Base-by-base conservation (phyloP, 2,888 invertebrate species). In the Lacanobia wlatinum region DNA sequence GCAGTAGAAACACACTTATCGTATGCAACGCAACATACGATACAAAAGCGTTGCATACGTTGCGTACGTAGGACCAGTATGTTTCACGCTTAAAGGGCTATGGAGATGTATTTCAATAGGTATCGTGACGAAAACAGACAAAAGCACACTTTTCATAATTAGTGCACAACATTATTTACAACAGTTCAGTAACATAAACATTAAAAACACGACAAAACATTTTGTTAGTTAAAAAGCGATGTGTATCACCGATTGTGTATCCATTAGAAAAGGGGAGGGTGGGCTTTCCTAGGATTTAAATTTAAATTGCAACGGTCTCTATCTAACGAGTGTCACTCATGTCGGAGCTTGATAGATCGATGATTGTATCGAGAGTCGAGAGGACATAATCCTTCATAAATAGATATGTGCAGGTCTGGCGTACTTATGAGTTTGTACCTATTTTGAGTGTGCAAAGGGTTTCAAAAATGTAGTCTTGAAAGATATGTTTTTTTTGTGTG, bases 301-400 rank as follows among this genome's bases (percentile, higher is more conserved):
- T 95, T 94, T 94, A 94, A 95, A 95, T 95, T 94, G 92, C 91
- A 84, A 74, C 86, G 79, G 82, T 87, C 81, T 90, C 88, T 93
- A 93, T 94, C 93, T 92, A 91, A 90, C 89, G 87, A 91, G 90
- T 92, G 94, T 94, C 94, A 93, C 88, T 91, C 91, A 88, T 88
- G 91, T 88, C 83, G 84, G 84, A 86, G 87, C 89, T 91, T 95
- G 95, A 95, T 94, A 90, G 95, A 96, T 95, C 89, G 91, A 86
- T 88, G 93, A 92, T 94, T 90, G 90, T 92, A 92, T 93, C 91
- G 81, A 73, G 74, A 73, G 85, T 81, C 38, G 62, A 85, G 85
- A 76, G 78, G 84, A 76, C 74, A 62, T 77, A 78, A 81, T 85
- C 80, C 81, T 81, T 79, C 67, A 72, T 78, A 75, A 72, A 82